Conservation (phyloP, 2,113 vertebrate genomes). For the Notiomystis cincta region DNA sequence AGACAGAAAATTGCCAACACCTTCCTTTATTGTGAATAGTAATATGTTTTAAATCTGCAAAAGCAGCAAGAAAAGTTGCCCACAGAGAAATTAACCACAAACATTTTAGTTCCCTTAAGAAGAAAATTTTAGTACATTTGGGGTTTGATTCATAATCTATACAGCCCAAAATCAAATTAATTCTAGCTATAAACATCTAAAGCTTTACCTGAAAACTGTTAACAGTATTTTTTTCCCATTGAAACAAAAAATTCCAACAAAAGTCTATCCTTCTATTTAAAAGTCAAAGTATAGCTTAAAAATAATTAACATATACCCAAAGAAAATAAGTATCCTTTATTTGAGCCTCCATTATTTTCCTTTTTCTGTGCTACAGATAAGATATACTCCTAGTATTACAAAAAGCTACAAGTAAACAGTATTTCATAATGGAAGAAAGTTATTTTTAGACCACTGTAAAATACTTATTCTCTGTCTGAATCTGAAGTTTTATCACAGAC, state of each 20-base stretch:
- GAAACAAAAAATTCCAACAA: constrained; percentile 19
- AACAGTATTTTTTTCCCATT: constrained; percentile 16
- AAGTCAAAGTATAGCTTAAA: not conserved
- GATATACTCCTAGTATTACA: not conserved
- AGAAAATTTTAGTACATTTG: not conserved
- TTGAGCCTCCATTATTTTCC: not conserved
- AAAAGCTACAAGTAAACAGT: not conserved
- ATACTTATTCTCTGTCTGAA: not conserved
- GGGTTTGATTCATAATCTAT: constrained; percentile 9
- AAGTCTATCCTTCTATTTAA: not conserved
- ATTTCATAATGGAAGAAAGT: not conserved
- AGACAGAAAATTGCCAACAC: not conserved
- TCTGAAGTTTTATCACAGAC: not conserved
- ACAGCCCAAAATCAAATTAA: constrained; percentile 44
- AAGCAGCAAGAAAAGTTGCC: not conserved
- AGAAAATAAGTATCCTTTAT: not conserved
- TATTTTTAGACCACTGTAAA: not conserved
- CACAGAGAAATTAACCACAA: not conserved
- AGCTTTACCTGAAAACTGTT: constrained; percentile 36
- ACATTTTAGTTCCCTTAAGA: constrained; percentile 31
- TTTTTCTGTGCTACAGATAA: not conserved
- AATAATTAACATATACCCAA: not conserved
- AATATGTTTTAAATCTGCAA: not conserved
- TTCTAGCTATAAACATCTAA: constrained; percentile 36
- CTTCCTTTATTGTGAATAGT: not conserved